Evolutionary conservation across 1,140 invertebrate genomes (phyloP), one percentile per base, ranked within the genome.

Genomic region (Nephotettix cincticeps): DNA sequence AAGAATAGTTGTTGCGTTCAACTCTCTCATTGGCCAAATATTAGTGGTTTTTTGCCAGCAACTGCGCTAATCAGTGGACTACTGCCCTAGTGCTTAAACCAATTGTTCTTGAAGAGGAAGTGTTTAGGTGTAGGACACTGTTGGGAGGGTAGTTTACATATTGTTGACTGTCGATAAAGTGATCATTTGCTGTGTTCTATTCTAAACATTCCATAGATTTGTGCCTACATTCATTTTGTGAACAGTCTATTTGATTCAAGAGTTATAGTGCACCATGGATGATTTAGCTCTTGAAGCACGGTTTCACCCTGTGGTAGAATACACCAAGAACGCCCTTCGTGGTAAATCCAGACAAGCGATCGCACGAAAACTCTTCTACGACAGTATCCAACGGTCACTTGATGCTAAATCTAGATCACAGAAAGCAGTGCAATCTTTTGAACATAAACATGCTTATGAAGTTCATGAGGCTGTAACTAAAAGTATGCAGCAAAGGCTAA

Each of bases 331-430:
- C 79, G 72, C 54, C 1, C 79, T 91, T 25, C 84, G 85, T 71
- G 90, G 89, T 51, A 91, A 90, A 83, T 92, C 91, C 1, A 90
- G 56, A 28, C 14, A 27, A 9, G 21, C 56, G n/a, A 61, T 61
- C 28, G 14, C 56, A 11, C 13, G 28, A 3, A 61, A 61, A 61
- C 25, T 61, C 2, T 28, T 61, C 56, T 14, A 11, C 25, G 56
- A 61, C 27, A 61, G 56, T 27, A 13, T 61, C 13, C 56, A 61
- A 29, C 13, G 27, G n/a, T 27, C 56, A 11, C 28, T 61, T 3
- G 2, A 61, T 1, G 47, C 17, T 4, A 61, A 61, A 61, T 25
- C 21, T 21, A 6, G 6, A 6, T 6, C 56, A 4, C 14, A 11
- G 6, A 61, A 29, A 61, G 56, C 23, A 25, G n/a, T 61, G 6